These are phyloP conservation scores for Agapostemon virescens DNA, from an alignment of 2,888 invertebrate species.

Conservation along the genomic window DNA sequence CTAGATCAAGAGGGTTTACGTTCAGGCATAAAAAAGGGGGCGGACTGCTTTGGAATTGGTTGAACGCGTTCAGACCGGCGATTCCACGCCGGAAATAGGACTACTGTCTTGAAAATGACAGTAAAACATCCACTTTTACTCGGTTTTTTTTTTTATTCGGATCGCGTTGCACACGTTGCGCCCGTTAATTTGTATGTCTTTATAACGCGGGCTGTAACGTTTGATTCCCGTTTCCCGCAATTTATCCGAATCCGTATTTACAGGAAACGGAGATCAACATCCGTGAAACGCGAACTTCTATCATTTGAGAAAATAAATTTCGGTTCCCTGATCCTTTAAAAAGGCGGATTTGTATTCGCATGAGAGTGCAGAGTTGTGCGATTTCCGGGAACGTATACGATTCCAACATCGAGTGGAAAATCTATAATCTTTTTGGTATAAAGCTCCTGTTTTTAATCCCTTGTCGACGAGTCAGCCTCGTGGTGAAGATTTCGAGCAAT, in stretches of 20 bases:
- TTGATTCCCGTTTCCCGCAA: neutral
- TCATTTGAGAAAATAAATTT: neutral
- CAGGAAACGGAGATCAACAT: neutral
- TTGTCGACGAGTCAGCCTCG: too few species aligned
- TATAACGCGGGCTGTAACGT: constrained; percentile 2
- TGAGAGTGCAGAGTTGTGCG: neutral
- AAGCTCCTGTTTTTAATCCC: neutral
- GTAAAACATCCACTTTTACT: constrained; percentile 21
- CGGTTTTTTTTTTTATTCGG: neutral
- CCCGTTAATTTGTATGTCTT: constrained; percentile 9
- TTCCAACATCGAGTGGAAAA: neutral
- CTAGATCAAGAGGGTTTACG: constrained; percentile 73
- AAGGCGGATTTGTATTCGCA: neutral
- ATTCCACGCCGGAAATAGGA: constrained; percentile 61
- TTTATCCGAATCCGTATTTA: neutral
- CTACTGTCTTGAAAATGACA: constrained; percentile 59
- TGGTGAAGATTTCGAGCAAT: too few species aligned
- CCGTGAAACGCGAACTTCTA: neutral
- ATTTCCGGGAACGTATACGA: neutral
- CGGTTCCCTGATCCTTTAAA: neutral
- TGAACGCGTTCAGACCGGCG: constrained; percentile 61
- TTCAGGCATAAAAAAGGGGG: constrained; percentile 74
- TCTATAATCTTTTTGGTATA: neutral
- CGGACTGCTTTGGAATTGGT: constrained; percentile 71
- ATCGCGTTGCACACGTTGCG: neutral